These are phyloP conservation scores for Drosophila obscura DNA, from an alignment of 1,140 invertebrate genomes.

Conservation along the genomic window DNA sequence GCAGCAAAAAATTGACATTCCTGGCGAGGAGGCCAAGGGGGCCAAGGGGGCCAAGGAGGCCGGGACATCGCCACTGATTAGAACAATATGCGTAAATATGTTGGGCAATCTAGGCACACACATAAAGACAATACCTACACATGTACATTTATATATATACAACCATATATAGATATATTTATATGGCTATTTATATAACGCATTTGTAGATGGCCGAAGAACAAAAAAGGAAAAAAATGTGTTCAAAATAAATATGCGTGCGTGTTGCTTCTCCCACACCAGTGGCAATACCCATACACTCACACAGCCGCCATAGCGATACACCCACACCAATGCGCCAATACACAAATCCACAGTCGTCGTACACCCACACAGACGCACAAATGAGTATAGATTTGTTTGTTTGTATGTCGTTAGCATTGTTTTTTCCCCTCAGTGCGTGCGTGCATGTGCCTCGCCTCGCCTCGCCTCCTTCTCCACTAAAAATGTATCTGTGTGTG, in stretches of 20 bases:
- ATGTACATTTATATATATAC: constrained; percentile 1
- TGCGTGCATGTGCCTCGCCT: constrained; percentile 40
- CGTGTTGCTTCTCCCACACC: constrained; percentile 74
- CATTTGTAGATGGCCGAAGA: constrained; percentile 58
- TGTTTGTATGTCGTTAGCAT: constrained; percentile 60
- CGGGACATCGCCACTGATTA: constrained; percentile 70
- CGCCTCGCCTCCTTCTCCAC: too few relatives aligned
- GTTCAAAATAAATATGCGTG: constrained; percentile 82
- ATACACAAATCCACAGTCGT: neutral
- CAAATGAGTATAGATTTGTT: constrained; percentile 64
- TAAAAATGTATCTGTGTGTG: neutral
- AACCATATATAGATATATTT: constrained; percentile 38
- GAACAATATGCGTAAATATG: constrained; percentile 80
- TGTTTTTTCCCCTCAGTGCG: constrained; percentile 55
- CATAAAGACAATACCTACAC: constrained; percentile 17
- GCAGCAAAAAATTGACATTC: constrained; percentile 79
- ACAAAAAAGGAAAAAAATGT: constrained; percentile 53
- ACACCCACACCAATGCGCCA: constrained; percentile 4
- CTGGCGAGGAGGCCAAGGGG: constrained; percentile 25
- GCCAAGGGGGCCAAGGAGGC: constrained; percentile 35
- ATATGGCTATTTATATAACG: constrained; percentile 59
- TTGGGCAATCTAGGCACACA: constrained; percentile 52
- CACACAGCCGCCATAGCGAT: neutral
- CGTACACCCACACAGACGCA: constrained; percentile 20
- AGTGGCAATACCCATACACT: neutral